phyloP scores from a whole-genome alignment of 2,797 vertebrate genomes.

The Spheniscus humboldti region DNA sequence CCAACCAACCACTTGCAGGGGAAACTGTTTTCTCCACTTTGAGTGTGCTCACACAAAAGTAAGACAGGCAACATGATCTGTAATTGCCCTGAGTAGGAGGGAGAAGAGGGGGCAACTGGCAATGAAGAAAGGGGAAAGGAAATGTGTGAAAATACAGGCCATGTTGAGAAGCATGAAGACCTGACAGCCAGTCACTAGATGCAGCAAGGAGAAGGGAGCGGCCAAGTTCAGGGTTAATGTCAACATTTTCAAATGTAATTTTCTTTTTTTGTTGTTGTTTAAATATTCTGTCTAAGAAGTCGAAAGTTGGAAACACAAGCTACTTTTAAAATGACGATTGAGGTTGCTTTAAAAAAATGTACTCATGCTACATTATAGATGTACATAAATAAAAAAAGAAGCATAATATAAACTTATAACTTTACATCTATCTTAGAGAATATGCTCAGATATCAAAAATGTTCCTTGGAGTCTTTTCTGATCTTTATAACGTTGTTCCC shows the following conservation, averaged over 20 bases:
- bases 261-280: background rate
- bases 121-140: background rate
- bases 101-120: background rate
- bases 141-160: background rate
- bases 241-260: background rate
- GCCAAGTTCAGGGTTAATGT: background rate
- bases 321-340: background rate
- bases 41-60: background rate
- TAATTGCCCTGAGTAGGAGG: background rate
- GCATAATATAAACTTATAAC: background rate
- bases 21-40: background rate
- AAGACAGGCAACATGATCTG: background rate
- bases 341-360: background rate
- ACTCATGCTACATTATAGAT: background rate
- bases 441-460: background rate
- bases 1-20: background rate
- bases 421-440: background rate
- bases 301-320: background rate
- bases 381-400: background rate
- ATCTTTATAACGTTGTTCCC: background rate
- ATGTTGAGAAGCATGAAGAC: background rate
- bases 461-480: background rate
- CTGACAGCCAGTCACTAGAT: background rate
- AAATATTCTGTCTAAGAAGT: background rate
- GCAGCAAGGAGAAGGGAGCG: background rate